Conservation (phyloP, 2,888 invertebrate genomes). For the Amblyjoppa fuscipennis region DNA sequence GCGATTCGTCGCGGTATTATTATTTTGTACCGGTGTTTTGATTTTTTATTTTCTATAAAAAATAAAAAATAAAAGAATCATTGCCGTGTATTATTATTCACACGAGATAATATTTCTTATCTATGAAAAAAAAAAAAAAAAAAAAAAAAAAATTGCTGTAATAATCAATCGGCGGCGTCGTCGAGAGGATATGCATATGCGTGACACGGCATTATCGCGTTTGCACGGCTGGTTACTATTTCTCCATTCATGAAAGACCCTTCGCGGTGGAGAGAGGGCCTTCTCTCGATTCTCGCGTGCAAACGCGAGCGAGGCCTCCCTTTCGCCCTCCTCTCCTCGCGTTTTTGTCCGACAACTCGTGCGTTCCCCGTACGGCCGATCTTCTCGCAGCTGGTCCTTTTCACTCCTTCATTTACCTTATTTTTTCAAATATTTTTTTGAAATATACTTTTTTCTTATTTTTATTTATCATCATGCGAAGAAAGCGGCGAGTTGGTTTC, state of each 20-base stretch:
- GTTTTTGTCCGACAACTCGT: constrained; percentile 64
- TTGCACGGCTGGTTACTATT: constrained; percentile 75
- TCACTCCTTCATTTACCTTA: constrained; percentile 53
- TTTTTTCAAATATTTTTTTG: constrained; percentile 43
- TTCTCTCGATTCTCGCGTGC: constrained; percentile 68
- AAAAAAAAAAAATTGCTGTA: constrained; percentile 14
- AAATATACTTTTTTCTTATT: constrained; percentile 31
- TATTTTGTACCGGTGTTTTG: constrained; percentile 2
- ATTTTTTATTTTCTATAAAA: not conserved
- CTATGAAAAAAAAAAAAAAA: constrained; percentile 23
- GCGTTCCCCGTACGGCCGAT: constrained; percentile 57
- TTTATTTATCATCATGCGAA: constrained; percentile 41
- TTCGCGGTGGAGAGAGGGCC: constrained; percentile 25
- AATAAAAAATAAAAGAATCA: not conserved
- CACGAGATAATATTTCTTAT: constrained; percentile 9
- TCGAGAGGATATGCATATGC: constrained; percentile 71
- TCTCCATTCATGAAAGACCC: constrained; percentile 78
- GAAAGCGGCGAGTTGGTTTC: constrained; percentile 36
- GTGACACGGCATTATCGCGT: constrained; percentile 78
- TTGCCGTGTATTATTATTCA: constrained; percentile 11
- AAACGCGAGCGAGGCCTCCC: constrained; percentile 67
- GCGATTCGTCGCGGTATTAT: constrained; percentile 32
- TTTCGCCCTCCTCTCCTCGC: constrained; percentile 69
- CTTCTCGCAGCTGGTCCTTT: constrained; percentile 54
- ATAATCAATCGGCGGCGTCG: constrained; percentile 59